Percentiles rank a stretch among this genome's conserved stretches.
Conservation (phyloP, 2,797 vertebrate genomes). For the Sebastes ruberrimus region DNA sequence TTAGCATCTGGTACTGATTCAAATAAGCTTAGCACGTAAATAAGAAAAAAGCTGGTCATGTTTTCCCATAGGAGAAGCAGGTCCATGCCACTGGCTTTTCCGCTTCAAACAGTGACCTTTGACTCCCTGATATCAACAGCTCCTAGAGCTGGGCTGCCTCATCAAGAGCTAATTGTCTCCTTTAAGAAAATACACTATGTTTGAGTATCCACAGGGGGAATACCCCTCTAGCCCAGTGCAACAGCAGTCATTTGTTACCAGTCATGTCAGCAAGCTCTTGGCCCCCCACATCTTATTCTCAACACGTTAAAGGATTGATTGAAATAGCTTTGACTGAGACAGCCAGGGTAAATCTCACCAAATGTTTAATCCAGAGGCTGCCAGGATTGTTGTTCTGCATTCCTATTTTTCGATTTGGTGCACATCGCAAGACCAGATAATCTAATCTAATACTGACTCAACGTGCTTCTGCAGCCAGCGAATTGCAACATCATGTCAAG, state of each 20-base stretch:
- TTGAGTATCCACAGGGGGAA: slow-evolving; percentile 36
- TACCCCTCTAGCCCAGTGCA: background rate
- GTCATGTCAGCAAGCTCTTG: slow-evolving; percentile 27
- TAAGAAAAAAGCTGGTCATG: slow-evolving; percentile 45
- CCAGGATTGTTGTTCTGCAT: background rate
- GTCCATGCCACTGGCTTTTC: slow-evolving; percentile 59
- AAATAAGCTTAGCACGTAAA: slow-evolving; percentile 44
- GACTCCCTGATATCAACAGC: slow-evolving; percentile 66
- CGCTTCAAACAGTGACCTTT: slow-evolving; percentile 70
- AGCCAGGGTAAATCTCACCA: background rate
- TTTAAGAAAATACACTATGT: slow-evolving; percentile 44
- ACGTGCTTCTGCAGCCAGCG: background rate
- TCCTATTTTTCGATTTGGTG: background rate
- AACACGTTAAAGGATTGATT: slow-evolving; percentile 12
- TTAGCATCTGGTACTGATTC: slow-evolving; percentile 60
- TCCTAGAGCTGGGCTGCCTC: slow-evolving; percentile 45
- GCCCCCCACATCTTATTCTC: background rate
- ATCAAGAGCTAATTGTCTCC: slow-evolving; percentile 69
- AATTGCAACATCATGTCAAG: slow-evolving; percentile 20
- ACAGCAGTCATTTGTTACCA: slow-evolving; percentile 55
- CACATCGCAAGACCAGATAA: background rate
- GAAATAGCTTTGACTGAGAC: slow-evolving; percentile 12
- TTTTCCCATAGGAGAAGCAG: slow-evolving; percentile 56
- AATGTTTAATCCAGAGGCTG: slow-evolving; percentile 8
- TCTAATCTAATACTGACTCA: background rate